Conservation (phyloP, 2,888 invertebrate species). For the Aplocera efformata region DNA sequence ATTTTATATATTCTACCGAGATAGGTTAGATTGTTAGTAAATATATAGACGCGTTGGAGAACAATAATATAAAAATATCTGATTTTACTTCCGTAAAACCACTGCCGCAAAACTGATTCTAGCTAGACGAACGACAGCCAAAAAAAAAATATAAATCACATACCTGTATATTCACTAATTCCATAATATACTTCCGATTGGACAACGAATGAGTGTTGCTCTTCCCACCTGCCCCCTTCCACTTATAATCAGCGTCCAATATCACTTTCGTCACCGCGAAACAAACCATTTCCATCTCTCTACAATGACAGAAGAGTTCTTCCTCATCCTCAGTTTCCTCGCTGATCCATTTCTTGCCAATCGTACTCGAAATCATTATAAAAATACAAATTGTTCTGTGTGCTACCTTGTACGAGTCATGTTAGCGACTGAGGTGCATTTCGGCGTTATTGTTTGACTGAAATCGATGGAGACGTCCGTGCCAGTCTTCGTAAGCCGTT, state of each 20-base stretch:
- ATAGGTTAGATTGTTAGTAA: no score
- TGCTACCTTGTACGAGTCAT: conserved; percentile 57
- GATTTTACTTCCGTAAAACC: no score
- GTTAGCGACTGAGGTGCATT: conserved; percentile 48
- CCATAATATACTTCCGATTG: conserved; percentile 71
- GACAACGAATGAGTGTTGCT: conserved; percentile 51
- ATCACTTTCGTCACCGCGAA: conserved; percentile 67
- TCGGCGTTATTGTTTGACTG: conserved; percentile 38
- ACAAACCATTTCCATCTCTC: conserved; percentile 72
- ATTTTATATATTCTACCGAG: no score
- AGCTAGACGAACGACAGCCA: no score
- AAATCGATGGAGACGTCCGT: conserved; percentile 75
- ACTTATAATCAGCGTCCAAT: conserved; percentile 71
- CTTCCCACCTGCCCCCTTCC: conserved; percentile 56
- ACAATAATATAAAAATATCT: no score
- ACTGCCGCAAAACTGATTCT: no score
- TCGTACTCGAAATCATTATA: conserved; percentile 50
- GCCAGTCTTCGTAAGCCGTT: conserved; percentile 52
- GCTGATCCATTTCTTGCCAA: conserved; percentile 77
- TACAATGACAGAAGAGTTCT: conserved; percentile 71
- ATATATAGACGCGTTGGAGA: no score
- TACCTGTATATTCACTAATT: conserved; percentile 76
- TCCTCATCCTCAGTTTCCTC: conserved; percentile 74
- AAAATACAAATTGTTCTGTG: conserved; percentile 16
- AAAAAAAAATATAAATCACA: conserved; percentile 6